A percentile compares a stretch with the other conserved stretches of the same genome.
Evolutionary conservation across 2,113 vertebrate genomes (phyloP).

Genomic region (Patagioenas fasciata): DNA sequence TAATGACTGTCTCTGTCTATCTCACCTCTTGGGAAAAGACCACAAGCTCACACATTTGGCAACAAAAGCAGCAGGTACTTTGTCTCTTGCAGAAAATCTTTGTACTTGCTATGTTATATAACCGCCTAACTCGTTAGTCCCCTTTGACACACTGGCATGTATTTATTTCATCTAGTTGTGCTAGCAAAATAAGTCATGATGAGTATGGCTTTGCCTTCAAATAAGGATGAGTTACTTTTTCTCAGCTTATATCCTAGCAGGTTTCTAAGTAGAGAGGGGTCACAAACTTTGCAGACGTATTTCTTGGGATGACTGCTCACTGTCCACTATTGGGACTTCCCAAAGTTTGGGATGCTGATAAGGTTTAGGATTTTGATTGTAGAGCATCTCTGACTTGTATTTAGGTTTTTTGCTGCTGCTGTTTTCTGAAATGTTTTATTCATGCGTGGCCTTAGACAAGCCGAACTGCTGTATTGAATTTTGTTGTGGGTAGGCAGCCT

Average conservation of each 20-base stretch:
- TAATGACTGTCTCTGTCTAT: fast-evolving
- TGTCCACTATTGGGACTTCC: neutral
- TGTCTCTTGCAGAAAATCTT: neutral
- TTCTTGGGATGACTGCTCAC: neutral
- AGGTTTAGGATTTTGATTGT: neutral
- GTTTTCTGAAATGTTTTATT: neutral
- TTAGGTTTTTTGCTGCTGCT: neutral
- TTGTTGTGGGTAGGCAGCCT: neutral
- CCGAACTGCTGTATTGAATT: neutral
- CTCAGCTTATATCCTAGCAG: neutral
- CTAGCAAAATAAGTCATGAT: neutral
- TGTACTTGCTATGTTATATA: neutral
- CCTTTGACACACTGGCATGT: neutral
- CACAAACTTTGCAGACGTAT: neutral
- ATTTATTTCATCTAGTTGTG: neutral
- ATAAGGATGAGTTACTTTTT: fast-evolving
- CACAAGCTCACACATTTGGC: neutral
- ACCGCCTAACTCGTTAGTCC: neutral
- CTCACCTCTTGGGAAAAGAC: neutral
- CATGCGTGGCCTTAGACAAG: neutral
- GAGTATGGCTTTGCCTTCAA: neutral
- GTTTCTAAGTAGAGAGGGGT: neutral
- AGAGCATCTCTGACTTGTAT: neutral
- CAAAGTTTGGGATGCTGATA: neutral
- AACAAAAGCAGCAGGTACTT: neutral